These are phyloP conservation scores for Dynastes tityus DNA, from an alignment of 2,888 invertebrate species.

Conservation along the genomic window DNA sequence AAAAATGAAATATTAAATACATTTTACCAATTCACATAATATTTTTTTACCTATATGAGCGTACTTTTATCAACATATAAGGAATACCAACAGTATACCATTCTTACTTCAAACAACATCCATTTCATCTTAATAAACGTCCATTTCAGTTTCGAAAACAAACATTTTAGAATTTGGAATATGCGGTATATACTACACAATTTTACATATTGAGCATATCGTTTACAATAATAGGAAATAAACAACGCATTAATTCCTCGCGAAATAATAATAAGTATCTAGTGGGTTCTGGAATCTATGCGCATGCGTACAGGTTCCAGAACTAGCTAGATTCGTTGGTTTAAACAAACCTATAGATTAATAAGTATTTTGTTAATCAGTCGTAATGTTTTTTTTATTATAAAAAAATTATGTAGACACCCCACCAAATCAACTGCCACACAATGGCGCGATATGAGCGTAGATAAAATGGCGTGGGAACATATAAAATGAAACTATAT, in stretches of 20 bases:
- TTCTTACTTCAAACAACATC: not conserved
- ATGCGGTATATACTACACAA: not conserved
- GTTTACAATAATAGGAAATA: not conserved
- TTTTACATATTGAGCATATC: not conserved
- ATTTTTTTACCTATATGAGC: not conserved
- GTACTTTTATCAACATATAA: constrained; percentile 10
- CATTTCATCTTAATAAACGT: not conserved
- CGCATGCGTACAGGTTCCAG: too few relatives aligned
- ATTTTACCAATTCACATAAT: not conserved
- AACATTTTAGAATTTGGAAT: not conserved
- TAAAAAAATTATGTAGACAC: too few relatives aligned
- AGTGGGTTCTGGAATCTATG: too few relatives aligned
- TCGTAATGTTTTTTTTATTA: too few relatives aligned
- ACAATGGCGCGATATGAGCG: too few relatives aligned
- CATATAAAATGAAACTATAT: too few relatives aligned
- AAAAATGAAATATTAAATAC: constrained; percentile 13
- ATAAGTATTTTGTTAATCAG: too few relatives aligned
- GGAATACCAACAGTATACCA: not conserved
- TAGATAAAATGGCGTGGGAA: too few relatives aligned
- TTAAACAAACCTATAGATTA: too few relatives aligned
- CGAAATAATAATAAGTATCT: too few relatives aligned
- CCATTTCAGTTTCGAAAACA: not conserved
- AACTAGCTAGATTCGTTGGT: too few relatives aligned
- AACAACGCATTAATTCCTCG: not conserved
- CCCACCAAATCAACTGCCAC: too few relatives aligned